Evolutionary conservation across 2,888 invertebrate genomes (phyloP).

Genomic region (Pharmacophagus antenor): DNA sequence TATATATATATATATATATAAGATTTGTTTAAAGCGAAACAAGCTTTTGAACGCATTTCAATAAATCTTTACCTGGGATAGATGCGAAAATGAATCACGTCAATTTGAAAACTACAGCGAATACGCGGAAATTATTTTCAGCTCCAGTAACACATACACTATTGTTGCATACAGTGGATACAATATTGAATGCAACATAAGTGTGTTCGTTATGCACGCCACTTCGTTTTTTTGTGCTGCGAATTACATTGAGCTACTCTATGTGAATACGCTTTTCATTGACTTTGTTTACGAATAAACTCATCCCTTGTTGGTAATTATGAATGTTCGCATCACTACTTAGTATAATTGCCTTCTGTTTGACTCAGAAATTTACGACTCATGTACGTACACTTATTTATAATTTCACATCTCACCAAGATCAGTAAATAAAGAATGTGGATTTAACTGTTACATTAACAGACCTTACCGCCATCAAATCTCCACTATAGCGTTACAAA

Average conservation of each 20-base stretch:
- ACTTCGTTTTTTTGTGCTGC: constrained; percentile 32
- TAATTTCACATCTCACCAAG: background rate
- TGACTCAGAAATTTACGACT: background rate
- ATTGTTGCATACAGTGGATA: constrained; percentile 29
- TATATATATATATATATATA: background rate
- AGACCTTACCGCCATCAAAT: background rate
- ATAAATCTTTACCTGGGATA: constrained; percentile 18
- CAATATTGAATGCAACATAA: constrained; percentile 47
- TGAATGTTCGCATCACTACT: constrained; percentile 26
- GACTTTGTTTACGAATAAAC: constrained; percentile 28
- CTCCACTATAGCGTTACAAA: too few relatives aligned
- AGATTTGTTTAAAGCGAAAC: background rate
- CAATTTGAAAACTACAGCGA: constrained; percentile 23
- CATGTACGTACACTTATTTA: background rate
- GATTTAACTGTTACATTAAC: background rate
- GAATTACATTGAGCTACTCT: constrained; percentile 28
- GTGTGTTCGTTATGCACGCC: constrained; percentile 53
- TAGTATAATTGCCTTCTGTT: constrained; percentile 15
- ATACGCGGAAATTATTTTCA: constrained; percentile 27
- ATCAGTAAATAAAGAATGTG: background rate
- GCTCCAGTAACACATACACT: constrained; percentile 30
- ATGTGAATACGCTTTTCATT: constrained; percentile 28
- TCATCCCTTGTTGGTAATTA: constrained; percentile 26
- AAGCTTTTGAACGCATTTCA: constrained; percentile 20
- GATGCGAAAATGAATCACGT: constrained; percentile 20